phyloP scores from a whole-genome alignment of 2,888 invertebrate species.

The Oegoconia quadripuncta region DNA sequence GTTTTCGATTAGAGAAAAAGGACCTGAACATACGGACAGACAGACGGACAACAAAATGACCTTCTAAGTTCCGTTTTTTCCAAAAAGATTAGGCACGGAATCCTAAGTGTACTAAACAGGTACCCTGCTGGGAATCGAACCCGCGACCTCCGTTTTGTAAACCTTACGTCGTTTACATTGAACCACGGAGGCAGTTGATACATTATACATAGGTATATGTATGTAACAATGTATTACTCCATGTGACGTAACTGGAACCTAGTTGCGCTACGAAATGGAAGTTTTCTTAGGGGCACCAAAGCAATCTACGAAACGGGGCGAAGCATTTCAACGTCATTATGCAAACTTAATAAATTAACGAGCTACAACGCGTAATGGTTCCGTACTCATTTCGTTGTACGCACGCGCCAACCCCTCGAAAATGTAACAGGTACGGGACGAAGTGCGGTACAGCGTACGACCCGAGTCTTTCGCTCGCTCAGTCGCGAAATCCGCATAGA shows the following conservation, averaged over 20 bases:
- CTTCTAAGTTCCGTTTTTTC: too few relatives aligned
- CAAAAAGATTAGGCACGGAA: too few relatives aligned
- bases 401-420: slow-evolving; percentile 48
- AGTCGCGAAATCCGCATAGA: slow-evolving; percentile 55
- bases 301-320: background rate
- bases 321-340: slow-evolving; percentile 27
- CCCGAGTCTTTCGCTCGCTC: slow-evolving; percentile 41
- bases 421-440: slow-evolving; percentile 50
- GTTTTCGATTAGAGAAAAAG: too few relatives aligned
- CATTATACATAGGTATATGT: too few relatives aligned
- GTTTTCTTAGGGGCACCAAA: background rate
- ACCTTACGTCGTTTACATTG: too few relatives aligned
- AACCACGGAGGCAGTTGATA: too few relatives aligned
- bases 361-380: slow-evolving; percentile 31
- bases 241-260: background rate
- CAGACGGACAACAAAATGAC: too few relatives aligned
- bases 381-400: slow-evolving; percentile 28
- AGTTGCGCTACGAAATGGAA: background rate
- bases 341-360: slow-evolving; percentile 40
- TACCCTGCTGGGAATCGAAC: too few relatives aligned
- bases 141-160: too few relatives aligned
- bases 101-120: too few relatives aligned
- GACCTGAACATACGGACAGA: too few relatives aligned
- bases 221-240: too few relatives aligned
- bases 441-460: background rate